These are phyloP conservation scores for Psittacula cyanocephala DNA, from an alignment of 2,113 vertebrate species.

Conservation along the genomic window DNA sequence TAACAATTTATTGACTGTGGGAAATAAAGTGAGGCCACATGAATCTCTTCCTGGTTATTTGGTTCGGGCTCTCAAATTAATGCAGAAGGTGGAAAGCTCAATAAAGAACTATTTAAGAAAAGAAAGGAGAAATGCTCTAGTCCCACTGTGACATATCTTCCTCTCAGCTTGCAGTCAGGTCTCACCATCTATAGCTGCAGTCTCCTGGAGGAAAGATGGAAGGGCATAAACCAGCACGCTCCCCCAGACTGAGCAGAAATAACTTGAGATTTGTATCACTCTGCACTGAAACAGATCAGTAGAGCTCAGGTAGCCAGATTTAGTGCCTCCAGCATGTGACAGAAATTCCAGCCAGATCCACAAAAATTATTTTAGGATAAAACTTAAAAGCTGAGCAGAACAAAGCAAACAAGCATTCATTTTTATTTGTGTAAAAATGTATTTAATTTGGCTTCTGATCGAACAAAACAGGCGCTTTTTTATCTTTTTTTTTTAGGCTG, in stretches of 20 bases:
- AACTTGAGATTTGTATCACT: constrained; percentile 24
- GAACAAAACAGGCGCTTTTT: neutral
- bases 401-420: neutral
- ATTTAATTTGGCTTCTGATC: constrained; percentile 13
- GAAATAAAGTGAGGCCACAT: constrained; percentile 56
- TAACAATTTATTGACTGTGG: constrained; percentile 56
- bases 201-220: constrained; percentile 5
- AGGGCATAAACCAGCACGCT: neutral
- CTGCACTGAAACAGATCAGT: neutral
- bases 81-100: constrained; percentile 38
- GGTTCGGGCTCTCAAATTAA: constrained; percentile 55
- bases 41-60: constrained; percentile 63
- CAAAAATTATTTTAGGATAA: constrained; percentile 24
- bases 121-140: constrained; percentile 5
- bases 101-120: constrained; percentile 26
- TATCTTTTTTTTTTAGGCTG: neutral
- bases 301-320: neutral
- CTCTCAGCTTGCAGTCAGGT: constrained; percentile 3
- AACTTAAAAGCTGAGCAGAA: neutral
- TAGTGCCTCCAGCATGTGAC: neutral
- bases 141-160: neutral
- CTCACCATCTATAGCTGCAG: neutral
- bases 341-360: neutral
- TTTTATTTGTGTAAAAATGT: constrained; percentile 2
- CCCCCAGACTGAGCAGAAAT: neutral